phyloP scores from a whole-genome alignment of 2,888 invertebrate genomes.

The Lasius platythorax region DNA sequence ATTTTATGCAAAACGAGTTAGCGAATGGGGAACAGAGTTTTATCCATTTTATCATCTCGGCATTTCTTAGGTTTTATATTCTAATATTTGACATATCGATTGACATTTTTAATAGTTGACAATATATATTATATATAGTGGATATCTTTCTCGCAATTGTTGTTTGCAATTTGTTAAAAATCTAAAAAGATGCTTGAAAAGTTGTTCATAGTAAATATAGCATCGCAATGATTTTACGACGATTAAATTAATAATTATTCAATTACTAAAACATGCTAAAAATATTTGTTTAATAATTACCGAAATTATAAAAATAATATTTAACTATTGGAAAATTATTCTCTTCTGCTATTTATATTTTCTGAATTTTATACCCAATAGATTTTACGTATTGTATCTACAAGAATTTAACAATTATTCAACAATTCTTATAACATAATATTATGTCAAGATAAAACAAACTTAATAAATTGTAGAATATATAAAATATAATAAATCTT shows the following conservation, averaged over 20 bases:
- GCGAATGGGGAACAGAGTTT: neutral
- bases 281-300: neutral
- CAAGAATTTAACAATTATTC: neutral
- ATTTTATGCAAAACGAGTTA: conserved; percentile 34
- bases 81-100: neutral
- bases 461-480: neutral
- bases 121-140: neutral
- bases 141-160: neutral
- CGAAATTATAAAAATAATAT: neutral
- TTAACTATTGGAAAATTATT: neutral
- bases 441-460: neutral
- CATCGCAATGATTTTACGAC: neutral
- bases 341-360: neutral
- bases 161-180: neutral
- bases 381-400: neutral
- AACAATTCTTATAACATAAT: neutral
- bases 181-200: neutral
- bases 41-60: neutral
- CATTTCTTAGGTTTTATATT: neutral
- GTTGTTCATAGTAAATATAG: neutral
- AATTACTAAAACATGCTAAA: neutral
- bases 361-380: neutral
- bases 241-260: conserved; percentile 5
- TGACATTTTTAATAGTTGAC: neutral
- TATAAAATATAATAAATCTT: neutral